These are phyloP conservation scores for Oedothorax gibbosus DNA, from an alignment of 1,140 invertebrate genomes.

Conservation along the genomic window DNA sequence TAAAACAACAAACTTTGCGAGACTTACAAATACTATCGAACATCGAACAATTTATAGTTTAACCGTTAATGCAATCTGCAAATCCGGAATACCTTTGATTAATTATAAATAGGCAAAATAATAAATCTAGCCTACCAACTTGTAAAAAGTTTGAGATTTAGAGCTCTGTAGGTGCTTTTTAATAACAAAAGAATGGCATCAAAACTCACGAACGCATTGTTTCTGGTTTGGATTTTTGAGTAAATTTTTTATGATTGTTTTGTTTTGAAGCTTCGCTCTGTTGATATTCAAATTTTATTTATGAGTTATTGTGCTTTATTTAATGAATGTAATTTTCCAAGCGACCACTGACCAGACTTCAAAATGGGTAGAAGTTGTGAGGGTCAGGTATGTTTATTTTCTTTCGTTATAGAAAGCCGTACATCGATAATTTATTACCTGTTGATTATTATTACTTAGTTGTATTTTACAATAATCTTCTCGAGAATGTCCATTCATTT, in stretches of 20 bases:
- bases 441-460: neutral
- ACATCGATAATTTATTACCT: neutral
- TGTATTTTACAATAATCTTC: neutral
- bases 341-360: neutral
- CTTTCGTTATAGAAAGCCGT: neutral
- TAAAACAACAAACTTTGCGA: too few species aligned
- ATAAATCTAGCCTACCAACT: too few species aligned
- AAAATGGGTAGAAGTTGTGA: slow-evolving; percentile 19
- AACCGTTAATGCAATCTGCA: too few species aligned
- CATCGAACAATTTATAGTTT: too few species aligned
- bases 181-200: neutral
- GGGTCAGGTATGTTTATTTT: slow-evolving; percentile 11
- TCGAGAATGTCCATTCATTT: neutral
- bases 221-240: slow-evolving; percentile 1
- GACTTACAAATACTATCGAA: too few species aligned
- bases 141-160: too few species aligned
- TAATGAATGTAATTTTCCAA: slow-evolving; percentile 1
- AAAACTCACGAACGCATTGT: slow-evolving; percentile 2
- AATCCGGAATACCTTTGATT: too few species aligned
- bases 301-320: neutral
- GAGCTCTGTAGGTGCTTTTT: neutral
- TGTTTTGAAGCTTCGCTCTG: neutral
- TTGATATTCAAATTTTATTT: neutral
- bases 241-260: neutral
- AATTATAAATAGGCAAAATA: too few species aligned